Base-by-base conservation (phyloP, 2,113 vertebrate species). In the Macquaria ambigua region DNA sequence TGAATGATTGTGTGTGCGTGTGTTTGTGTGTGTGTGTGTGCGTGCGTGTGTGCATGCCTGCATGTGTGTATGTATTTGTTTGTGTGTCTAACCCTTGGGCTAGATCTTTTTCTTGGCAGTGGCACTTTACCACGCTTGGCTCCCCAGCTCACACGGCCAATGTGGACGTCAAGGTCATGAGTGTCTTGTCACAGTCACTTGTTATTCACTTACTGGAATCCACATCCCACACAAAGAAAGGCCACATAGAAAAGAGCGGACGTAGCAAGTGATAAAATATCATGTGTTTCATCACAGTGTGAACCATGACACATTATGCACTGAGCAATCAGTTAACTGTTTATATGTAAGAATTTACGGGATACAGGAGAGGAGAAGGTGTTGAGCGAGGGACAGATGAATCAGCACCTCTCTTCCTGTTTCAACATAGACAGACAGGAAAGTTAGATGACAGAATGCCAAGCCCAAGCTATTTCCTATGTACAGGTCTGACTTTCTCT, bases 21-120 rank as follows among this genome's bases (percentile, higher is more conserved):
- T 66, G 77, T 72, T 55, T 74, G 89, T 25, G 76, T 53, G 48
- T 52, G 64, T 56, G 50, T 41, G 48, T 28, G 43, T 53, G 81
- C 21, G 53, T 43, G 31, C 31, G 48, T 67, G 72, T 77, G 59
- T 87, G 89, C 75, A 41, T 88, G 83, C 79, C 50, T 86, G 89
- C 72, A 79, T 90, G 90, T 71, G 71, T 70, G 77, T 77, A 48
- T 84, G 81, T 86, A 39, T 72, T 72, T 89, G 56, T 91, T 81
- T 77, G 70, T 82, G 67, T 81, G 53, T 90, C 81, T 41, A 85
- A 94, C 92, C 92, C 93, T 93, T 95, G 97, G 96, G 95, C 95
- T 96, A 92, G 93, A 95, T 95, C 85, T 91, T 94, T 93, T 34
- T 85, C 83, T 83, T 81, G 61, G 80, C 81, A 83, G 83, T 55